Evolutionary conservation across 2,797 vertebrate species (phyloP), one percentile per base, ranked within the genome.

Genomic region (Sitta carolinensis): DNA sequence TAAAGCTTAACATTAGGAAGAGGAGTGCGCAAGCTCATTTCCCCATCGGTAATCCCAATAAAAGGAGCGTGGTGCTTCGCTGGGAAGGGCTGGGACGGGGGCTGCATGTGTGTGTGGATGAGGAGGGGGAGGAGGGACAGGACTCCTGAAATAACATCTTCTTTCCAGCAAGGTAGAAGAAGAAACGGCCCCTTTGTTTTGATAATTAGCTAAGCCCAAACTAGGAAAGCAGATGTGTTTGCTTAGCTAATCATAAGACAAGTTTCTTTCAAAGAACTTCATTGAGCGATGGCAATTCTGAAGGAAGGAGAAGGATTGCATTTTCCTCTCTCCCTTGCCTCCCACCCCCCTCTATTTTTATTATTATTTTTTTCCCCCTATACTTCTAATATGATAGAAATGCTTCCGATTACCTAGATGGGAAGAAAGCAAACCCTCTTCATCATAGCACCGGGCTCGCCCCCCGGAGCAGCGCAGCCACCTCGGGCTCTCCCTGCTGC

Each of bases 151-250:
- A 98, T 97, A 98, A 98, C 97, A 97, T 97, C 90, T 95, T 97
- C 95, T 97, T 96, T 95, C 90, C 95, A 98, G 97, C 95, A 97
- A 98, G 97, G 97, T 97, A 96, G 96, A 96, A 96, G 97, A 96
- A 95, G 95, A 94, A 96, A 97, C 94, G 94, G 96, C 81, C 89
- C 84, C 94, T 97, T 98, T 98, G 98, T 98, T 98, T 97, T 92
- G 97, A 97, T 98, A 98, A 98, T 98, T 98, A 98, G 97, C 96
- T 90, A 97, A 97, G 95, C 96, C 94, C 96, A 95, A 96, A 97
- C 96, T 97, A 97, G 88, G 91, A 98, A 98, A 97, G 97, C 97
- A 98, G 98, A 98, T 98, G 97, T 98, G 98, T 98, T 98, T 98
- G 97, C 96, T 97, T 97, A 98, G 97, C 97, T 98, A 98, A 98